Evolutionary conservation across 1,140 invertebrate species (phyloP), one percentile per base, ranked within the genome.

Genomic region (Antheraea mylitta): DNA sequence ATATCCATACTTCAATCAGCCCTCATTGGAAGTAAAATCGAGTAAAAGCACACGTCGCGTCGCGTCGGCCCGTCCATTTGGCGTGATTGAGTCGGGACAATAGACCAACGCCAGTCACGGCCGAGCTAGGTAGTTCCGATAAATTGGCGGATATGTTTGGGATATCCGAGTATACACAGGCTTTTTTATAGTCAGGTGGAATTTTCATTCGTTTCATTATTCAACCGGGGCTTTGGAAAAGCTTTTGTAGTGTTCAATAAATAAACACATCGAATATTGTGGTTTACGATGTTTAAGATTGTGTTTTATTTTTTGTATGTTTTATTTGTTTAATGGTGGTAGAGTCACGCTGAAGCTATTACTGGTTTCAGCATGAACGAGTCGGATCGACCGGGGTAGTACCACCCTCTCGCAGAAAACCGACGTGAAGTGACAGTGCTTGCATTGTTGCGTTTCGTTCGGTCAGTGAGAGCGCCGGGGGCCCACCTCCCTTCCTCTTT

Each of bases 31-130:
- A 78, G 71, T 77, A 72, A 81, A 82, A 78, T 78, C 67, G 70
- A 78, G 75, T 77, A 76, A 81, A 80, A 77, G 76, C 72, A 75
- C 70, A 66, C 60, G 45, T 53, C 45, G 45, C 45, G 45, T 48
- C 11, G 11, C 58, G 58, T 72, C 42, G 67, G 63, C 36, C 42
- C 68, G 66, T 65, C 78, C 74, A 80, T 83, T 81, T 78, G 73
- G 65, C 71, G 62, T 78, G 81, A 83, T 80, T 81, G 81, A 77
- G 71, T 67, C 66, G 70, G 76, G 64, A 81, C 76, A 78, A 83
- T 78, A 71, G 74, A 78, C 67, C 73, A 70, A 71, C 66, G 78
- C 67, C 71, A 65, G 73, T 69, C 70, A 74, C 74, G 62, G 64
- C 67, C 64, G 69, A 70, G 65, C 69, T 64, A 63, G 68, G 70